phyloP scores from a whole-genome alignment of 2,113 vertebrate species.

The Phocoena sinus region DNA sequence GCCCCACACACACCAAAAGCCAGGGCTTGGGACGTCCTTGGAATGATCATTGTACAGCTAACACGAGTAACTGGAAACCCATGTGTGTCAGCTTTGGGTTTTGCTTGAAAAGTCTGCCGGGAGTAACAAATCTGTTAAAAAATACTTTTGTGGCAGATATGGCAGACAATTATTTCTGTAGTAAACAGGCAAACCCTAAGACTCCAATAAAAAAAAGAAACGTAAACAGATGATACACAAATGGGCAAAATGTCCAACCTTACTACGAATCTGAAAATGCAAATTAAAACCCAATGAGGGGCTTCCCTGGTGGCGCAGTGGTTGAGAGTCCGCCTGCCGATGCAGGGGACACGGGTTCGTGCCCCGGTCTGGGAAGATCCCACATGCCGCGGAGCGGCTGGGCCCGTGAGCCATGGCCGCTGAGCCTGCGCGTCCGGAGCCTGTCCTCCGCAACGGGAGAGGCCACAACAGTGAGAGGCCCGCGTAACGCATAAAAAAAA shows the following conservation, averaged over 20 bases:
- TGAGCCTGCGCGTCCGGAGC: too few species aligned
- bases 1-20: background rate
- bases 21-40: background rate
- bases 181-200: background rate
- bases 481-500: too few species aligned
- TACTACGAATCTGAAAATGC: background rate
- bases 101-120: background rate
- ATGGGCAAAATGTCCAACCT: background rate
- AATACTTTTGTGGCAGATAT: background rate
- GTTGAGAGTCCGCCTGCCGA: too few species aligned
- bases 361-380: too few species aligned
- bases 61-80: background rate
- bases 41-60: background rate
- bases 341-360: too few species aligned
- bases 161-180: background rate
- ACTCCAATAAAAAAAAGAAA: background rate
- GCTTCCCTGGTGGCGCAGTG: too few species aligned
- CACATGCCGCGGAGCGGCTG: too few species aligned
- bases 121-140: background rate
- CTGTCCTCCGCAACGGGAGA: too few species aligned
- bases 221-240: background rate
- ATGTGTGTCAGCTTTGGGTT: background rate
- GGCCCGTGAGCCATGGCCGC: too few species aligned
- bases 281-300: background rate
- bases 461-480: too few species aligned